phyloP scores from a whole-genome alignment of 2,888 invertebrate species.

The Zaprionus bogoriensis region DNA sequence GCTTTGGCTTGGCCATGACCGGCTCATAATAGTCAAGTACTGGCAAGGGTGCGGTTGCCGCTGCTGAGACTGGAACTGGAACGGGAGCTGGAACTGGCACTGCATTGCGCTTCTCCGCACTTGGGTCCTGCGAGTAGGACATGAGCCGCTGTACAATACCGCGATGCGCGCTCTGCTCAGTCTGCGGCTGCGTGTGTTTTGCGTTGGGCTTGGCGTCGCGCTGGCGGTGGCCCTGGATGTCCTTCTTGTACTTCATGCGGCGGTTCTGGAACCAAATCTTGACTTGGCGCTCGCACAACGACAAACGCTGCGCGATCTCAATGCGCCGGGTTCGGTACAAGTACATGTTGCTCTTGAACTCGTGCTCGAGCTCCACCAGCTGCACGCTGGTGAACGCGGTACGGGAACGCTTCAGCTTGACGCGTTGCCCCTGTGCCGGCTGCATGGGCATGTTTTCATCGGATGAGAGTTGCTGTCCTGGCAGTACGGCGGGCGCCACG shows the following conservation, averaged over 20 bases:
- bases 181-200: constrained; percentile 53
- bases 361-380: constrained; percentile 96
- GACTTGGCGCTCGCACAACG: constrained; percentile 93
- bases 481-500: constrained; percentile 6
- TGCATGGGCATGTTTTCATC: constrained; percentile 59
- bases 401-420: constrained; percentile 84
- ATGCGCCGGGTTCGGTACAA: constrained; percentile 95
- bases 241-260: constrained; percentile 89
- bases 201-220: constrained; percentile 45
- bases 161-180: constrained; percentile 69
- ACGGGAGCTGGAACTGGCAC: background rate
- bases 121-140: constrained; percentile 75
- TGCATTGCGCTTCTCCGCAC: constrained; percentile 40
- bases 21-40: constrained; percentile 19
- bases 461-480: constrained; percentile 52
- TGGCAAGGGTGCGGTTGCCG: background rate
- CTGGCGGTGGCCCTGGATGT: constrained; percentile 64
- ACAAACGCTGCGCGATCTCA: constrained; percentile 96
- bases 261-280: constrained; percentile 94
- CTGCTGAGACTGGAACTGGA: background rate
- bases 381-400: constrained; percentile 98
- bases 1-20: constrained; percentile 31
- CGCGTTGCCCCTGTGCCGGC: constrained; percentile 50
- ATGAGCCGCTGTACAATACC: constrained; percentile 73
- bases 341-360: constrained; percentile 97